Evolutionary conservation across 2,113 vertebrate genomes (phyloP).

Genomic region (Numida meleagris): DNA sequence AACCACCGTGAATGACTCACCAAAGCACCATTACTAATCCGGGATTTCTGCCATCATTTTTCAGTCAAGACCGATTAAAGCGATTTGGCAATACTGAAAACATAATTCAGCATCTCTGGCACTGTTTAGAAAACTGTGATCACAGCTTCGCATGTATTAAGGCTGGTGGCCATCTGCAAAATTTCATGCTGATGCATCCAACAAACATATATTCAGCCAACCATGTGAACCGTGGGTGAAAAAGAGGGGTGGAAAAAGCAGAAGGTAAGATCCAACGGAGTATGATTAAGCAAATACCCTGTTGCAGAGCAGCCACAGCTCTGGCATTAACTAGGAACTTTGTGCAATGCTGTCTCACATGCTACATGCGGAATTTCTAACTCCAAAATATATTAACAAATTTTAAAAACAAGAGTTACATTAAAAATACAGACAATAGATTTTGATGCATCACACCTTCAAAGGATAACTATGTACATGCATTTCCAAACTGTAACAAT

Average conservation of each 20-base stretch:
- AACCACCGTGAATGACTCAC: conserved; percentile 34
- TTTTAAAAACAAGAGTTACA: neutral
- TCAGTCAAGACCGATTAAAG: conserved; percentile 37
- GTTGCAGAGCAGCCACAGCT: neutral
- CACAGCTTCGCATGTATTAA: conserved; percentile 19
- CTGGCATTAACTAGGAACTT: neutral
- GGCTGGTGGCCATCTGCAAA: conserved; percentile 37
- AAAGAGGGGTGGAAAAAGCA: neutral
- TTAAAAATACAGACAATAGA: neutral
- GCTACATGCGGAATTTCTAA: neutral
- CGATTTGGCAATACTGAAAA: conserved; percentile 42
- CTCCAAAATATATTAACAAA: neutral
- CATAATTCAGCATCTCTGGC: conserved; percentile 35
- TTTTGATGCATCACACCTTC: neutral
- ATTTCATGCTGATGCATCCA: neutral
- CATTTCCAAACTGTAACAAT: neutral
- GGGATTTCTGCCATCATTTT: conserved; percentile 44
- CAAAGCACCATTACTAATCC: conserved; percentile 4
- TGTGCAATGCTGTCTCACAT: neutral
- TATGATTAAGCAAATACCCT: neutral
- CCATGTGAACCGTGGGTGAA: neutral
- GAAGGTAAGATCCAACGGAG: neutral
- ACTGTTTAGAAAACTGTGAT: conserved; percentile 49
- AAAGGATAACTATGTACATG: neutral
- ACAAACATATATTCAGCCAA: neutral